Evolutionary conservation across 1,140 invertebrate species (phyloP).

Genomic region (Ceratosolen fusciceps): DNA sequence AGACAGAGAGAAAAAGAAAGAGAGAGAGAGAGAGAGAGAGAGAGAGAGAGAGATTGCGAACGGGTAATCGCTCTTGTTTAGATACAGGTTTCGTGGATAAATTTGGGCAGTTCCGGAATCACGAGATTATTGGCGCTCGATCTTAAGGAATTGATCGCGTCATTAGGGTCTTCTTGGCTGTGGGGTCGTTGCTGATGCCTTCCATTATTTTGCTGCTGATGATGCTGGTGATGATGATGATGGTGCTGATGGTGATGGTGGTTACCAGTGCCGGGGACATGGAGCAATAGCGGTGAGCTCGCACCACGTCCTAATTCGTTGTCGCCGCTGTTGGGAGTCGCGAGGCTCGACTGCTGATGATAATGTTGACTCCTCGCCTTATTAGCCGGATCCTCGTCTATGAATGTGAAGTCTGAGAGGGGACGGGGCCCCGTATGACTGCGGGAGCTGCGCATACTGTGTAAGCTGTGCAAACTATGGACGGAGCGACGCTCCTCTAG

Average conservation of each 20-base stretch:
- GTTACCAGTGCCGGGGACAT: conserved; percentile 64
- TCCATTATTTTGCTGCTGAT: conserved; percentile 35
- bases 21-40: conserved; percentile 9
- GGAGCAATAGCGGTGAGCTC: conserved; percentile 66
- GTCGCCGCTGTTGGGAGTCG: conserved; percentile 59
- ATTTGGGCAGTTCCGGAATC: conserved; percentile 76
- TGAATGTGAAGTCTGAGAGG: conserved; percentile 91
- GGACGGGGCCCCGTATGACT: conserved; percentile 85
- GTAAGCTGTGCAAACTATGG: conserved; percentile 97
- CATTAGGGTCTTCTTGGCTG: conserved; percentile 48
- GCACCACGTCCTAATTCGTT: conserved; percentile 56
- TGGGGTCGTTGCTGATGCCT: conserved; percentile 37
- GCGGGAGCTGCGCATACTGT: conserved; percentile 90
- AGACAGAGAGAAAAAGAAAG: conserved; percentile 30
- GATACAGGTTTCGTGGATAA: conserved; percentile 82
- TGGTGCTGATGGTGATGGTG: conserved; percentile 52
- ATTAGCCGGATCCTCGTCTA: conserved; percentile 87
- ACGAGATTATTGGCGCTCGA: conserved; percentile 69
- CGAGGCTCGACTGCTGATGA: conserved; percentile 36
- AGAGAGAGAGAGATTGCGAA: conserved; percentile 31
- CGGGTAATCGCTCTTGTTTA: conserved; percentile 62
- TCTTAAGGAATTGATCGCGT: conserved; percentile 67
- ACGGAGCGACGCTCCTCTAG: conserved; percentile 98
- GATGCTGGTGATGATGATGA: conserved; percentile 35
- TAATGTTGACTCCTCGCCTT: conserved; percentile 66